Evolutionary conservation across 2,113 vertebrate species (phyloP), one percentile per base, ranked within the genome.

Genomic region (Mustela lutreola): DNA sequence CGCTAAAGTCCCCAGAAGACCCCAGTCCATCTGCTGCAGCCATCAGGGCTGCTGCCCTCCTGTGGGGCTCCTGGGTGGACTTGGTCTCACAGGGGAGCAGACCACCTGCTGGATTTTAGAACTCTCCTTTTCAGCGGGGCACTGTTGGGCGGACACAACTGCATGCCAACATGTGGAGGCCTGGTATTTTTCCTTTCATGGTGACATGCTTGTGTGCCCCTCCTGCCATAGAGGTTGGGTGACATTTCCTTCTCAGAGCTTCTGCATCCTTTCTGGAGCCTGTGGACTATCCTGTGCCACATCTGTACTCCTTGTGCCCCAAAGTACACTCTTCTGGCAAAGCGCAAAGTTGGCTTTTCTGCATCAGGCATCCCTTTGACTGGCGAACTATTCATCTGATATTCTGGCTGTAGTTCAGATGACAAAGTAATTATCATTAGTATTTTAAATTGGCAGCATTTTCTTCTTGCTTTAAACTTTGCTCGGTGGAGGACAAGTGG

Each of bases 401-500:
- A 83, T 79, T 94, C 73, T 90, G 83, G 36, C 85, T 73, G 89
- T 83, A 36, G 24, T 91, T 96, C 76, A 67, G 75, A 93, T 73
- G 88, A 56, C 36, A 26, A 89, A 90, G 33, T 53, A 83, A 91
- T 45, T 91, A 56, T 71, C 24, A 18, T 62, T 76, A 62, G 50
- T 56, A 60, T 89, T 97, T 91, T 94, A 87, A 79, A 80, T 83
- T 65, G 48, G n/a, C 94, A 62, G 21, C 56, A n/a, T 79, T 92
- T 94, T 87, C 62, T 87, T 42, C 48, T 84, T 78, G 70, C 60
- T 21, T 95, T 79, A 83, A 80, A 85, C 42, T 90, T 88, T 73
- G 67, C 56, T 94, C 12, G 33, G 45, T 76, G 42, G n/a, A 93
- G 36, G 45, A 48, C 28, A 36, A 82, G 21, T 60, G 22, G 10